phyloP scores from a whole-genome alignment of 92 coral and sea anemone species.

The Phenganax stokvisi region DNA sequence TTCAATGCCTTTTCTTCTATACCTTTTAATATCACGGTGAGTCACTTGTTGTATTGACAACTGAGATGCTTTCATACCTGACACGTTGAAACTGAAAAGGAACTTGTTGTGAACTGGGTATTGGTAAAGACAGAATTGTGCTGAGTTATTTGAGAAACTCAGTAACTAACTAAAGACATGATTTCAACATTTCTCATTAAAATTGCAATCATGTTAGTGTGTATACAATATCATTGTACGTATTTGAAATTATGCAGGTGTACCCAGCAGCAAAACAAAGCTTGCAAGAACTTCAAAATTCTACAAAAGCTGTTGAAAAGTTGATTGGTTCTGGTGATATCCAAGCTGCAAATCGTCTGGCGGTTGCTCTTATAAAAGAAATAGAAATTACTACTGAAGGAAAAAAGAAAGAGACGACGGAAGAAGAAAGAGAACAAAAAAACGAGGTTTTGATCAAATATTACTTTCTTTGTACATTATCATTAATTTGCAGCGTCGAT shows the following conservation, averaged over 20 bases:
- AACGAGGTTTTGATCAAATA: neutral
- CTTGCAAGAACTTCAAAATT: conserved; percentile 1
- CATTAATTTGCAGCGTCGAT: too few species aligned
- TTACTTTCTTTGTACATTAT: neutral
- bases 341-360: conserved; percentile 41
- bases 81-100: too few species aligned
- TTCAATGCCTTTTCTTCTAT: conserved; percentile 54
- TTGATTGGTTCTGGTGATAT: conserved; percentile 55
- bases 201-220: too few species aligned
- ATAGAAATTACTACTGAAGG: conserved; percentile 4
- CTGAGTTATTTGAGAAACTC: too few species aligned
- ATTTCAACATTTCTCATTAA: too few species aligned
- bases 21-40: conserved; percentile 51
- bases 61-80: neutral
- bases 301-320: conserved; percentile 27
- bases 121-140: too few species aligned
- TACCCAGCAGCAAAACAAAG: neutral
- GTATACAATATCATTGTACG: neutral
- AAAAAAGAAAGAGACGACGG: neutral
- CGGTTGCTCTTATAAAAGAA: conserved; percentile 25
- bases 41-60: neutral
- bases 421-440: neutral
- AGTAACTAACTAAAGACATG: too few species aligned
- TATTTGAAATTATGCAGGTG: neutral
- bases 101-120: too few species aligned